phyloP scores from a whole-genome alignment of 2,797 vertebrate species.

The Gymnothorax reevesii region DNA sequence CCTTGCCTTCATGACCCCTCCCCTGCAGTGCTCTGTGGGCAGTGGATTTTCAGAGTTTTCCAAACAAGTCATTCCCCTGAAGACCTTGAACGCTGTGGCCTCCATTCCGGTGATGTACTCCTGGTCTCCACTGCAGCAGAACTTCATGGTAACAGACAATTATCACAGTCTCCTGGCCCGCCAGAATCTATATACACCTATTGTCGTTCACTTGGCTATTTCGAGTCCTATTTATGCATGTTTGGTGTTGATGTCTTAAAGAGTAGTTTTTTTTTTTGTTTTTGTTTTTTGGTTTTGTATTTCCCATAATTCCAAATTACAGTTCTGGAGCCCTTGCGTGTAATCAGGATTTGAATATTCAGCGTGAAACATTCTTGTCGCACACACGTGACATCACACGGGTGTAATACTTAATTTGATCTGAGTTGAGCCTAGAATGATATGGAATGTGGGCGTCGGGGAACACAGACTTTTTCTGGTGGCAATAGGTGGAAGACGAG shows the following conservation, averaged over 20 bases:
- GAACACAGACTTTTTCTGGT: conserved; percentile 28
- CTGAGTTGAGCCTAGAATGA: not conserved
- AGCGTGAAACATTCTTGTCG: no score
- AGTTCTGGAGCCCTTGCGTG: no score
- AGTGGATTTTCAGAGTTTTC: conserved; percentile 91
- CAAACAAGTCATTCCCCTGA: conserved; percentile 92
- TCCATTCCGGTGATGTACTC: conserved; percentile 99
- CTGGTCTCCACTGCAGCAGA: conserved; percentile 98
- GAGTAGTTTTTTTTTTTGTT: no score
- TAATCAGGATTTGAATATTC: no score
- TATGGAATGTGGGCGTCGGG: not conserved
- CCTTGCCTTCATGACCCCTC: not conserved
- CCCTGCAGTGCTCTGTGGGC: conserved; percentile 88
- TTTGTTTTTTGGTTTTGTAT: no score
- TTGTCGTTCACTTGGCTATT: not conserved
- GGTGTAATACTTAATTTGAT: not conserved
- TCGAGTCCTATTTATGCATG: no score
- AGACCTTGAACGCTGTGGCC: conserved; percentile 96
- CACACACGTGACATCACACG: no score
- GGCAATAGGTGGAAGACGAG: conserved; percentile 91
- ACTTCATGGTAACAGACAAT: conserved; percentile 88
- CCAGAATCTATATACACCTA: not conserved
- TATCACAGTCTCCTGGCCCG: not conserved
- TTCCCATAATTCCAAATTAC: no score
- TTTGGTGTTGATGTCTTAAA: no score